A percentile compares a stretch with the other conserved stretches of the same genome.
Evolutionary conservation across 1,140 invertebrate genomes (phyloP).

Genomic region (Agrypnia vestita): DNA sequence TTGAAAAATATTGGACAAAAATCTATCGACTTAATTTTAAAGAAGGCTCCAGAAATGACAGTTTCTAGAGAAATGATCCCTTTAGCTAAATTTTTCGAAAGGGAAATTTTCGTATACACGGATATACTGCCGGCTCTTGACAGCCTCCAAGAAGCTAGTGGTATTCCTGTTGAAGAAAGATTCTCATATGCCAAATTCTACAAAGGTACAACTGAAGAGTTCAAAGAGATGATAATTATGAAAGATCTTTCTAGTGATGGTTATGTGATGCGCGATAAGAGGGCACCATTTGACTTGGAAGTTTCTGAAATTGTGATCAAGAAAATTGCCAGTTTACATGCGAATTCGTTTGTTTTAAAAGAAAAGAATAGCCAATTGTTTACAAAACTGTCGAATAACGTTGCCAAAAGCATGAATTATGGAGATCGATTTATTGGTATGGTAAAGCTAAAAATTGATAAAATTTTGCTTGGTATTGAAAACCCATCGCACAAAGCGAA

Average conservation of each 20-base stretch:
- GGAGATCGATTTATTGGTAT: conserved; percentile 5
- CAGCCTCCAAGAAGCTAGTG: conserved; percentile 2
- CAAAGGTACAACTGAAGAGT: conserved; percentile 63
- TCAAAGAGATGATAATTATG: conserved; percentile 67
- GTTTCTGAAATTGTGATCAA: conserved; percentile 70
- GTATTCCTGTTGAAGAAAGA: neutral
- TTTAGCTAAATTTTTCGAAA: conserved; percentile 13
- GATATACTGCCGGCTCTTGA: neutral
- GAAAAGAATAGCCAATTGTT: conserved; percentile 22
- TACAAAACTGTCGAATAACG: neutral
- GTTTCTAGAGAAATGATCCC: neutral
- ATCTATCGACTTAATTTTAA: conserved; percentile 27
- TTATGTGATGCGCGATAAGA: conserved; percentile 72
- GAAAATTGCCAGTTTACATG: conserved; percentile 74
- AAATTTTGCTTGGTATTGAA: too few relatives aligned
- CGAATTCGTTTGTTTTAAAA: conserved; percentile 62
- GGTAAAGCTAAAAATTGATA: too few relatives aligned
- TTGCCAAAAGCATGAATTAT: conserved; percentile 5
- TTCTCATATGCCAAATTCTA: conserved; percentile 30
- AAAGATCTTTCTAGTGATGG: conserved; percentile 72
- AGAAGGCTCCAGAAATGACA: neutral
- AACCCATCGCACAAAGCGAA: neutral
- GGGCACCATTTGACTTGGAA: conserved; percentile 69
- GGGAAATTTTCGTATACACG: conserved; percentile 8
- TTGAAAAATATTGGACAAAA: conserved; percentile 1